Evolutionary conservation across 2,113 vertebrate genomes (phyloP), one percentile per base, ranked within the genome.

Genomic region (Dascyllus trimaculatus): DNA sequence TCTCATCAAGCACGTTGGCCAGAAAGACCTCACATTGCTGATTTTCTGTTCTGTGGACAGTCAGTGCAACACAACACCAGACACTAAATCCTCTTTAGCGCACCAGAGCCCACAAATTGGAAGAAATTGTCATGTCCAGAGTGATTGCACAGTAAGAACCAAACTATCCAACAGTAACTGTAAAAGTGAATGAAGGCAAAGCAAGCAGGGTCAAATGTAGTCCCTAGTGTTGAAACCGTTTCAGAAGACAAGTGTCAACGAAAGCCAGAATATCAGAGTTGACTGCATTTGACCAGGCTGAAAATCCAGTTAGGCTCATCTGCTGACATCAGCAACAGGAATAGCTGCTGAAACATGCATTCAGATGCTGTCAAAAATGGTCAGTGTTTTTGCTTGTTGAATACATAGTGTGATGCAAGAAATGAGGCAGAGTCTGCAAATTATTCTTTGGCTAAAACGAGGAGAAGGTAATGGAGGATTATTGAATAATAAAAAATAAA

Each of bases 301-400:
- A 82, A 71, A 72, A 61, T 82, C 52, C 38, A 54, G 46, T 76
- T 74, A 22, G 52, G 74, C 46, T 78, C 18, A 62, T 32, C 26
- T 25, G 61, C 76, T 88, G 77, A 75, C 58, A 78, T 83, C 60
- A 84, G 72, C 78, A 65, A 43, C 35, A 24, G 8, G 43, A 35
- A 53, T 18, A 22, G 26, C 38, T 75, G 54, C 67, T 79, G 66
- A 82, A 76, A 78, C 26, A 57, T 71, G 29, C 40, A 65, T 52
- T 78, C 38, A 53, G 32, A 79, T 48, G 52, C 65, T 78, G 56
- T 8, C 66, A 61, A 62, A 75, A 71, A 63, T n/a, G 17, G 64
- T 58, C 65, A 64, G 61, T 43, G 45, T 24, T 74, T 11, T 56
- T 72, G 10, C 25, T 46, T 60, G 24, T 60, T 67, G 46, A 54